phyloP scores from a whole-genome alignment of 1,140 invertebrate genomes.

The Nephila pilipes region DNA sequence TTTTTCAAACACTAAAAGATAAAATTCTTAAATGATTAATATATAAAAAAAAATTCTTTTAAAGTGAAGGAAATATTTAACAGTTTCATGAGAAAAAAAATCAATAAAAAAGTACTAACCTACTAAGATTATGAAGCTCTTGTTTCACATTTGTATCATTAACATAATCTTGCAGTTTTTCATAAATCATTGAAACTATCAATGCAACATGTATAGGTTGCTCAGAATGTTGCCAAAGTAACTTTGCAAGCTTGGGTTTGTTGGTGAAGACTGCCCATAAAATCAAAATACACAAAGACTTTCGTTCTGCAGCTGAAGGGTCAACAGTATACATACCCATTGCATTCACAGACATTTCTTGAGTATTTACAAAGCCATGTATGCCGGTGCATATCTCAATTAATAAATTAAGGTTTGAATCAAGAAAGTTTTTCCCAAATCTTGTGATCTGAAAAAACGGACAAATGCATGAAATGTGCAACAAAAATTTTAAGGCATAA shows the following conservation, averaged over 20 bases:
- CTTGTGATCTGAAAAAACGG: slow-evolving; percentile 38
- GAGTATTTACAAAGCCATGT: slow-evolving; percentile 80
- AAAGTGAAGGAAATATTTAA: no score
- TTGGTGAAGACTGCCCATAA: slow-evolving; percentile 80
- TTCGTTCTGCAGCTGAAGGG: slow-evolving; percentile 80
- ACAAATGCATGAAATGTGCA: neutral
- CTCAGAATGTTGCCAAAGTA: slow-evolving; percentile 81
- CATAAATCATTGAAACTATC: slow-evolving; percentile 79
- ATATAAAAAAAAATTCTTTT: no score
- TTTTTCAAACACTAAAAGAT: no score
- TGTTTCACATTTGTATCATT: slow-evolving; percentile 76
- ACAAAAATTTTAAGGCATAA: neutral
- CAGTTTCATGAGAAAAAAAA: no score
- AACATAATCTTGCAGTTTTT: slow-evolving; percentile 77
- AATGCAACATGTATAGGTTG: slow-evolving; percentile 82
- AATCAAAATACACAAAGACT: slow-evolving; percentile 77
- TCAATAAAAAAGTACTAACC: slow-evolving; percentile 35
- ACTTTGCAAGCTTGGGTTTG: slow-evolving; percentile 80
- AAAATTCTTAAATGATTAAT: no score
- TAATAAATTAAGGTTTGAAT: slow-evolving; percentile 77
- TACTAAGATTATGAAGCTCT: slow-evolving; percentile 76
- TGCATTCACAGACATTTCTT: slow-evolving; percentile 80
- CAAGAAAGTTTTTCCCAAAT: slow-evolving; percentile 75
- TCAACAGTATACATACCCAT: slow-evolving; percentile 78
- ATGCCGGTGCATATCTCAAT: slow-evolving; percentile 79